Percentiles rank a stretch among this genome's conserved stretches.
Conservation (phyloP, 2,888 invertebrate genomes). For the Incurvaria masculella region DNA sequence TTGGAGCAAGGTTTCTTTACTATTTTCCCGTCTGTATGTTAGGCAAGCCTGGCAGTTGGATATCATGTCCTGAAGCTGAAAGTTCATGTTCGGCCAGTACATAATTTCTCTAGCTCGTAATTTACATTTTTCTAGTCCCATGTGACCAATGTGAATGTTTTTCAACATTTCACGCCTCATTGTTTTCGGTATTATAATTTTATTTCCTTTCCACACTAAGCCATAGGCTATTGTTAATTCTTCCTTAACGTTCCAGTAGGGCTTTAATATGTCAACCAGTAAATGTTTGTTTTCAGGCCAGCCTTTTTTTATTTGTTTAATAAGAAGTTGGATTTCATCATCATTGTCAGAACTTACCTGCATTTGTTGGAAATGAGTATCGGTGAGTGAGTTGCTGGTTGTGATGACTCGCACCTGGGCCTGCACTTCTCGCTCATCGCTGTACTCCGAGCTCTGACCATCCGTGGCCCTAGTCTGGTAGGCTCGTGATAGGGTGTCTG, state of each 20-base stretch:
- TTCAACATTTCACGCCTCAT: background rate
- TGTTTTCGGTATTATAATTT: background rate
- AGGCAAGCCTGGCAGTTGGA: background rate
- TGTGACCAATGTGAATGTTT: conserved; percentile 9
- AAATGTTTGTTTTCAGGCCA: background rate
- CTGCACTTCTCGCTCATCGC: background rate
- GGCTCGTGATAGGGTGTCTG: too few species aligned
- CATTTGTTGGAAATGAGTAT: background rate
- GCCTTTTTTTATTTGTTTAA: background rate
- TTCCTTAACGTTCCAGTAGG: background rate
- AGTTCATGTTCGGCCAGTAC: background rate
- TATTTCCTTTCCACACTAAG: background rate
- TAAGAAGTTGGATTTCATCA: background rate
- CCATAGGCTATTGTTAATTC: background rate
- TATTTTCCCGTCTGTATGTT: background rate
- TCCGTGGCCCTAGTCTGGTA: too few species aligned
- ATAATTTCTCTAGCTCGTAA: conserved; percentile 6
- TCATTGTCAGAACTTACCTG: background rate
- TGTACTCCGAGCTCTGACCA: background rate
- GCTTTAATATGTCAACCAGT: background rate
- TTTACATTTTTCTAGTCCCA: conserved; percentile 9
- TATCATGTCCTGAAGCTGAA: too few species aligned
- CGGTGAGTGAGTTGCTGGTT: background rate
- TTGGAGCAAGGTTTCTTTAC: background rate
- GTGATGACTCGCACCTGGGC: background rate